These are phyloP conservation scores for Sebastes miniatus DNA, from an alignment of 2,797 vertebrate species.

Conservation along the genomic window DNA sequence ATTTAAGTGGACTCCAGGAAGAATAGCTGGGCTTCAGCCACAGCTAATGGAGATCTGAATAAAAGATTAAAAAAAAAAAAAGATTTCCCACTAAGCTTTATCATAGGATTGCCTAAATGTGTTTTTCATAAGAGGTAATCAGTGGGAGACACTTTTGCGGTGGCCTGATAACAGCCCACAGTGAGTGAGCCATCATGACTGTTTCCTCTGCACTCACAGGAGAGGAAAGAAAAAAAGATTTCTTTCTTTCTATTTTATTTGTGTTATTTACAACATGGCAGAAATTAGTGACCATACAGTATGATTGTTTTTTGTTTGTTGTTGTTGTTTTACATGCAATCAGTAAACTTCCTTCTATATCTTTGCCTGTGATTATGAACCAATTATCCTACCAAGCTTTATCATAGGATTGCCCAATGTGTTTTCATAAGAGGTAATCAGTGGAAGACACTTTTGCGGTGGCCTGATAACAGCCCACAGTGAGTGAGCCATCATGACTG, in stretches of 20 bases:
- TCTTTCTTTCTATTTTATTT: neutral
- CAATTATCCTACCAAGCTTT: neutral
- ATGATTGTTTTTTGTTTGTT: neutral
- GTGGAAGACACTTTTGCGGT: conserved; percentile 5
- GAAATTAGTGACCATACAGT: neutral
- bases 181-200: conserved; percentile 1
- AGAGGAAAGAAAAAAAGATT: neutral
- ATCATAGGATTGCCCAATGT: neutral
- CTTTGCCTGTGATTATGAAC: neutral
- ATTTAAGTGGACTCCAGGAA: too few species aligned
- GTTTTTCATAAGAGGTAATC: conserved; percentile 4
- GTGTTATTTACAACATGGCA: neutral
- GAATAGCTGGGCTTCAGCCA: too few species aligned
- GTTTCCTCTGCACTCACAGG: conserved; percentile 29
- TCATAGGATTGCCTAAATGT: neutral
- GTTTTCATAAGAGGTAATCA: neutral
- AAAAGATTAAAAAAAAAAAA: too few species aligned
- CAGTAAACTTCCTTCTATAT: neutral
- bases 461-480: conserved; percentile 7
- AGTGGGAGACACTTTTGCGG: conserved; percentile 8
- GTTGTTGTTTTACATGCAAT: neutral
- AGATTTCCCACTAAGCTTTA: neutral
- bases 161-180: conserved; percentile 7
- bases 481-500: conserved; percentile 1
- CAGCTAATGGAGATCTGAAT: too few species aligned